Percentiles rank a stretch among this genome's conserved stretches.
These are phyloP conservation scores for Pentalonia nigronervosa DNA, from an alignment of 1,140 invertebrate genomes.

Conservation along the genomic window DNA sequence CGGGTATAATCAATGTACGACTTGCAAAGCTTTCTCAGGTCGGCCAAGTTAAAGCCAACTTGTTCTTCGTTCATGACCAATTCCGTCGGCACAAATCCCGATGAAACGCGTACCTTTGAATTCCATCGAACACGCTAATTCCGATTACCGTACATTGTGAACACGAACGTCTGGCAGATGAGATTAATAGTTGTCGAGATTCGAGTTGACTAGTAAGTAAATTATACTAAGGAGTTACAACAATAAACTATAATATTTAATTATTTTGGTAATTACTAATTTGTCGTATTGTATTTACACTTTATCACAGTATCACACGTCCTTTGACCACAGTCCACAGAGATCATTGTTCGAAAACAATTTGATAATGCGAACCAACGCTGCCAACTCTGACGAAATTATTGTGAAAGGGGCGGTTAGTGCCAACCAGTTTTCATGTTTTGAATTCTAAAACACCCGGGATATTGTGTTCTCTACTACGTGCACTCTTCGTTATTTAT, in stretches of 20 bases:
- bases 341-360: not conserved
- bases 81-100: no score
- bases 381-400: not conserved
- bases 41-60: slow-evolving; percentile 6
- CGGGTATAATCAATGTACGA: slow-evolving; percentile 42
- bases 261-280: not conserved
- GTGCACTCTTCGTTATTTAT: no score
- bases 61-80: slow-evolving; percentile 41
- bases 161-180: not conserved
- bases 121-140: not conserved
- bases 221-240: not conserved
- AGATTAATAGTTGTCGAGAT: not conserved
- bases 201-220: not conserved
- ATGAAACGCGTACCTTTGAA: not conserved
- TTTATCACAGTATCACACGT: not conserved
- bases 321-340: not conserved
- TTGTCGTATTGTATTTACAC: not conserved
- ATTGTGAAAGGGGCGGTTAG: not conserved
- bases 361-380: not conserved
- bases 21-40: not conserved
- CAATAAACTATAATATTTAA: not conserved
- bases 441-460: not conserved
- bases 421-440: not conserved
- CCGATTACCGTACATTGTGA: not conserved
- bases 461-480: not conserved